phyloP scores from a whole-genome alignment of 2,888 invertebrate genomes.

The Dyspetes luteomarginatus region DNA sequence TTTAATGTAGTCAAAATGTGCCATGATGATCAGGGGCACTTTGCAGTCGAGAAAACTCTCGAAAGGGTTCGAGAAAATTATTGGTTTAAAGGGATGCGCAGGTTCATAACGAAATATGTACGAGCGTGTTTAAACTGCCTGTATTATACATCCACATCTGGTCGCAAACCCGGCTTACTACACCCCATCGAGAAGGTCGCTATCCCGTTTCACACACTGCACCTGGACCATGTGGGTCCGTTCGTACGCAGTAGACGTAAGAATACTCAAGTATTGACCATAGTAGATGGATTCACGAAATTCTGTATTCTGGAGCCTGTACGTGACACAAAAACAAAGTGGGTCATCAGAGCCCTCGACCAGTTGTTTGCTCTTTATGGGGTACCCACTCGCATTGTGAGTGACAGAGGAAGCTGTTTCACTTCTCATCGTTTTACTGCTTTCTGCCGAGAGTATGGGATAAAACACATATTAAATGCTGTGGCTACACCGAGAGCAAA shows the following conservation, averaged over 20 bases:
- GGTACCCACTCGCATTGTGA: conserved; percentile 55
- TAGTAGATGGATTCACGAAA: conserved; percentile 66
- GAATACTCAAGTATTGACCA: conserved; percentile 75
- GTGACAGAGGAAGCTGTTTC: conserved; percentile 62
- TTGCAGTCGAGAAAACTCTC: conserved; percentile 76
- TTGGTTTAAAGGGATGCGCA: not conserved
- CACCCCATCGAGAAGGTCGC: conserved; percentile 79
- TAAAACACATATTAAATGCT: conserved; percentile 21
- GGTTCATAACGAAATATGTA: conserved; percentile 78
- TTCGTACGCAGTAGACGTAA: conserved; percentile 74
- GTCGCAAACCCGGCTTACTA: conserved; percentile 75
- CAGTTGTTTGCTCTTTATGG: conserved; percentile 57
- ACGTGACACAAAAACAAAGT: not conserved
- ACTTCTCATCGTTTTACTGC: conserved; percentile 20
- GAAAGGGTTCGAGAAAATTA: no score
- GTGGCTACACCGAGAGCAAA: conserved; percentile 37
- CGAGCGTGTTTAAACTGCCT: no score
- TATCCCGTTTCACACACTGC: conserved; percentile 80
- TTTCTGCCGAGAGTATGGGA: conserved; percentile 21
- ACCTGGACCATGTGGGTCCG: conserved; percentile 82
- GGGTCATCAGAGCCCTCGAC: conserved; percentile 18
- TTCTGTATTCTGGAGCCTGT: not conserved
- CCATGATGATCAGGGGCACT: conserved; percentile 80
- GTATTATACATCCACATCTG: conserved; percentile 73
- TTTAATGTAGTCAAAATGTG: conserved; percentile 75